Percentiles rank a stretch among this genome's conserved stretches.
These are phyloP conservation scores for Crocodylus rhombifer DNA, from an alignment of 2,797 vertebrate genomes.

Conservation along the genomic window DNA sequence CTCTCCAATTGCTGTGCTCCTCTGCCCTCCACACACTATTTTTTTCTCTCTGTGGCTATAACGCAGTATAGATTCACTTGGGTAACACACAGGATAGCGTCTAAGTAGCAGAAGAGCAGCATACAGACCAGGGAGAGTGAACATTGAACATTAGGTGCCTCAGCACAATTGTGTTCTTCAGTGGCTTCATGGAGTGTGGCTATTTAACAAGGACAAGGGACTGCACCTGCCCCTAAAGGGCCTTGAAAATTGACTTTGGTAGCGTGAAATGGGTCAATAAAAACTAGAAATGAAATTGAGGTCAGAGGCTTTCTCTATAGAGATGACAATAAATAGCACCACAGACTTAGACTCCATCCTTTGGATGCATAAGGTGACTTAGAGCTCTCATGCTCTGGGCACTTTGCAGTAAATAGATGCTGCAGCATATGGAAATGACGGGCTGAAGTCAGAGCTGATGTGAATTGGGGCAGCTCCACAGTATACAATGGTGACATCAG, in stretches of 20 bases:
- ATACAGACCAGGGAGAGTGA: not conserved
- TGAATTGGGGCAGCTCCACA: not conserved
- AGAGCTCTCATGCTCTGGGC: not conserved
- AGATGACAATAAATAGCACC: constrained; percentile 41
- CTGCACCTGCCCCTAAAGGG: constrained; percentile 25
- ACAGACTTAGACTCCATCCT: not conserved
- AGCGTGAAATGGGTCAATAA: constrained; percentile 49
- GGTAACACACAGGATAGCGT: not conserved
- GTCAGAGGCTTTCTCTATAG: constrained; percentile 28
- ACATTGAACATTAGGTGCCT: not conserved
- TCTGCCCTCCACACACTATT: not conserved
- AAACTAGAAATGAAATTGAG: constrained; percentile 65
- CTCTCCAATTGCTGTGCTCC: not conserved
- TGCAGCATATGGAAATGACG: not conserved
- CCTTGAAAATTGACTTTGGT: constrained; percentile 61
- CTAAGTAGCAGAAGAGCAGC: not conserved
- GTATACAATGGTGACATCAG: not conserved
- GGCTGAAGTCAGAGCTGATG: not conserved
- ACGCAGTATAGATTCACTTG: not conserved
- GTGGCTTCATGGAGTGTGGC: not conserved
- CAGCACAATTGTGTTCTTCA: not conserved
- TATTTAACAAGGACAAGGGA: constrained; percentile 41
- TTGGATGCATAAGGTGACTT: not conserved
- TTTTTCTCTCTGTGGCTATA: not conserved
- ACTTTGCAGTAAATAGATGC: not conserved